These are phyloP conservation scores for Macrophya annulata DNA, from an alignment of 2,888 invertebrate genomes.

Conservation along the genomic window DNA sequence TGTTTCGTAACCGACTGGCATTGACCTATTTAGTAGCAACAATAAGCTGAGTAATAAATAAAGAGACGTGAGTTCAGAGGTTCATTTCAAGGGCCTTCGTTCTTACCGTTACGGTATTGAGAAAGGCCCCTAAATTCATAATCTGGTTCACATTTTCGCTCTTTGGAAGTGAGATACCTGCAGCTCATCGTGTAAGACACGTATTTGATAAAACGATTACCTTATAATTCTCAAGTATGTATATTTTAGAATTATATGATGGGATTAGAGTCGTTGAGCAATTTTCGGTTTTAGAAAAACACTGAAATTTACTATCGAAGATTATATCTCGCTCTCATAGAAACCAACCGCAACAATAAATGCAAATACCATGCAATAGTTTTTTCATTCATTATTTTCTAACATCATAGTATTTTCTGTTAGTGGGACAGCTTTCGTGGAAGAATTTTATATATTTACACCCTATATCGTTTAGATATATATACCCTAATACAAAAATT, in stretches of 20 bases:
- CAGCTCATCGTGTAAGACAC: not conserved
- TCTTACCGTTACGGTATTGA: not conserved
- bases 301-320: not conserved
- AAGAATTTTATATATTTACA: not conserved
- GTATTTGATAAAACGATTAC: constrained; percentile 6
- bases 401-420: too few species aligned
- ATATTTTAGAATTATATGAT: constrained; percentile 28
- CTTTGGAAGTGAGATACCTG: not conserved
- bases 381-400: not conserved
- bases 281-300: not conserved
- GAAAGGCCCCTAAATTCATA: not conserved
- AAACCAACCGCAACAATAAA: not conserved
- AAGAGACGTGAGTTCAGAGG: constrained; percentile 19
- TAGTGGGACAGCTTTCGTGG: too few species aligned
- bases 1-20: constrained; percentile 3
- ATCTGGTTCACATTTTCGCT: not conserved
- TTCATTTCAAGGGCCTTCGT: constrained; percentile 9
- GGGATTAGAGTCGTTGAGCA: constrained; percentile 4
- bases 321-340: not conserved
- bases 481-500: too few species aligned
- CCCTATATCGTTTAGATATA: not conserved
- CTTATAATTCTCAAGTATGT: not conserved
- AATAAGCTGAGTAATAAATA: constrained; percentile 34
- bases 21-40: constrained; percentile 33
- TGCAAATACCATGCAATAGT: not conserved